Base-by-base conservation (phyloP, 2,113 vertebrate genomes). In the Gobio gobio region DNA sequence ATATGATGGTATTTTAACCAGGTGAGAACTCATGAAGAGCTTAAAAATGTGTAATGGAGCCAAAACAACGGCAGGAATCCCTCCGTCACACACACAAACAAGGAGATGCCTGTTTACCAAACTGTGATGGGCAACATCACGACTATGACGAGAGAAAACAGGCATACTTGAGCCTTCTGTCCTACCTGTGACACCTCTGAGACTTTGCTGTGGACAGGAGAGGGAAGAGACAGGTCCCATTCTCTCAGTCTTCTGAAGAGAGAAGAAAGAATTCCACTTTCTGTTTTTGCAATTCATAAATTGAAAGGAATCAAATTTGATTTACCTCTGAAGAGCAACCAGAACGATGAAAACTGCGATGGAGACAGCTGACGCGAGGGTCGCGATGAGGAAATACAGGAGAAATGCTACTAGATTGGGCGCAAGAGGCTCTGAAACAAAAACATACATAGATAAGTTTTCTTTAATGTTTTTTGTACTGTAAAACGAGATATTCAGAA, bases 141-240 rank as follows among this genome's bases (percentile, higher is more conserved):
- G 40, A 40, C 40, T 40, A 40, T 40, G 40, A 40, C 6, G 40
- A 7, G 40, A 7, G 2, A 40, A 40, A 40, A 40, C 3, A 40
- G 40, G 40, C 6, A 40, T 40, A 1, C 40, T 40, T 40, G 40
- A 40, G 40, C 40, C 6, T 40, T 40, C 40, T 40, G 40, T 40
- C 83, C 16, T 64, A 84, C 85, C 81, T 70, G 73, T 74, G 33
- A 76, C n/a, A 86, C 63, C 80, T 86, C 49, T 26, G 75, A 73
- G n/a, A 66, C 85, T 83, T 83, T 86, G 61, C 85, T 86, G 68
- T 86, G 79, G 66, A 86, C 59, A 33, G 85, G 85, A 56, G 85
- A 82, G 14, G 85, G 85, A 54, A 86, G 73, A 64, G 85, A 86
- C 13, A 68, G 20, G 3, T 78, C 49, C 85, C 85, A 86, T 61